Evolutionary conservation across 2,888 invertebrate species (phyloP), one percentile per base, ranked within the genome.

Genomic region (Cremastobaeus sp.): DNA sequence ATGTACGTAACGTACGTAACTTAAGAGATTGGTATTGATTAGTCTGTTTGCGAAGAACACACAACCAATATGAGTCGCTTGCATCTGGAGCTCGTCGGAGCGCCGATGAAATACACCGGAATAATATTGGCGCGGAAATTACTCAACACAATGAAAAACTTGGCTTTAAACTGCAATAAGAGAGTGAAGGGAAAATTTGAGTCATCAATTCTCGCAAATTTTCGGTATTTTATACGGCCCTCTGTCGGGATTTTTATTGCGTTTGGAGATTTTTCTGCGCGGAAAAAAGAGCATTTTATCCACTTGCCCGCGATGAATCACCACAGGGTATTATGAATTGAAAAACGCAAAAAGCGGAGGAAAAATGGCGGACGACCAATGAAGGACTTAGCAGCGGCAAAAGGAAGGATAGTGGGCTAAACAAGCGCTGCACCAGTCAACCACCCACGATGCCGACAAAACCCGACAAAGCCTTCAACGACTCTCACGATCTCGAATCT

Each of bases 121-220:
- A 84, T 83, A 86, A 86, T 86, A 86, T 86, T 86, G 81, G 85
- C 83, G 83, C 82, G 85, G 83, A 86, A 86, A 86, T 86, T 86
- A 85, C 84, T 83, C 84, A 84, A 85, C 85, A 85, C 83, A 84
- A 84, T 85, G 84, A 83, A 84, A 84, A 79, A 77, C 81, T 80
- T 78, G 79, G 81, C 81, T 79, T 75, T 39, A 35, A 39, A 25
- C 28, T 37, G 14, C 9, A 41, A 35, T 8, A 47, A 37, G 25
- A 28, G 14, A 5, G 11, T 1, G 21, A 48, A 15, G n/a, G 12
- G 18, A 15, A 14, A 14, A 17, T n/a, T n/a, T n/a, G n/a, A n/a
- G n/a, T n/a, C n/a, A n/a, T n/a, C n/a, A n/a, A n/a, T n/a, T n/a
- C n/a, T n/a, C n/a, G n/a, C n/a, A n/a, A n/a, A n/a, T n/a, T n/a